phyloP scores from a whole-genome alignment of 64 coral and sea anemone genomes.

The Pocillopora damicornis region DNA sequence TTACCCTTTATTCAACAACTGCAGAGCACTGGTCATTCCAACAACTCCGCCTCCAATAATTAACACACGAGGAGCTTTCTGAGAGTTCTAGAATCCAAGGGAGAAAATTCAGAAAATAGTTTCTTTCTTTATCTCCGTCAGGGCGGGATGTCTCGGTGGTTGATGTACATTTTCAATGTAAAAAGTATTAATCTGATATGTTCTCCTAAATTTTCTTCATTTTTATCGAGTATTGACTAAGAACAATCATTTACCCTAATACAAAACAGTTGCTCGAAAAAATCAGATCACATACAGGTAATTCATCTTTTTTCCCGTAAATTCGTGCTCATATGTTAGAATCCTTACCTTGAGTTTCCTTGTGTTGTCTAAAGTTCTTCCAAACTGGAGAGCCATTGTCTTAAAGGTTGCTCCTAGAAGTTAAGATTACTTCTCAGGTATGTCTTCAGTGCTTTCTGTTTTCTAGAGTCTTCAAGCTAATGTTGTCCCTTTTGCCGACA shows the following conservation, averaged over 20 bases:
- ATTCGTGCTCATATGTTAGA: background rate
- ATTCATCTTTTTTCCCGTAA: no score
- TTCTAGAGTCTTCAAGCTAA: conserved; percentile 4
- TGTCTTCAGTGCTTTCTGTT: background rate
- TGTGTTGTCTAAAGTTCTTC: conserved; percentile 17
- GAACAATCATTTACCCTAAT: no score
- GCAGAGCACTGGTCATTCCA: background rate
- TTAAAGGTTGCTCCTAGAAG: background rate
- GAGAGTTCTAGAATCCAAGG: background rate
- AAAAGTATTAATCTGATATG: no score
- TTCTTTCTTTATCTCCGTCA: background rate
- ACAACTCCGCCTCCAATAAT: conserved; percentile 15
- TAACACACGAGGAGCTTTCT: background rate
- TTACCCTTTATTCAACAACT: background rate
- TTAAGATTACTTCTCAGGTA: background rate
- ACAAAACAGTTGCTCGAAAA: no score
- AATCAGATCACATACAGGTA: no score
- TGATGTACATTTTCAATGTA: no score
- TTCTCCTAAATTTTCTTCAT: no score
- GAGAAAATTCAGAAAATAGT: background rate
- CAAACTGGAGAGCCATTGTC: conserved; percentile 27
- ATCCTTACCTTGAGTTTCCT: conserved; percentile 7
- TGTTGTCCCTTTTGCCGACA: background rate
- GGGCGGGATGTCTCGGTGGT: background rate
- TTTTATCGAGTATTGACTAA: no score